phyloP scores from a whole-genome alignment of 1,140 invertebrate genomes.

The Geopemphigus sp. region DNA sequence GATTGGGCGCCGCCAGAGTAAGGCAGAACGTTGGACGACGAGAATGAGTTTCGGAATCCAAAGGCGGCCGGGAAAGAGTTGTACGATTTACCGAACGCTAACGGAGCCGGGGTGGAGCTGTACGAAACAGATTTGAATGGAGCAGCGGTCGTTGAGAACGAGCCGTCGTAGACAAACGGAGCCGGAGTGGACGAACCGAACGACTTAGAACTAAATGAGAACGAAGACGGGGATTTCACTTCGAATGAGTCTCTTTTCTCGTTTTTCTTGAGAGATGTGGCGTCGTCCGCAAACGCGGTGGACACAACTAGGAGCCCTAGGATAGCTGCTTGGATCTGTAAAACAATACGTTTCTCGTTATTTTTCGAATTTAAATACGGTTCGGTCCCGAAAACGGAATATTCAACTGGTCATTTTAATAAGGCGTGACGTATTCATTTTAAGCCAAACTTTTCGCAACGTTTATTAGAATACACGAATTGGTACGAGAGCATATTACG shows the following conservation, averaged over 20 bases:
- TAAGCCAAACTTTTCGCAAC: no score
- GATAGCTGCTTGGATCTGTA: conserved; percentile 24
- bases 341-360: background rate
- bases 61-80: no score
- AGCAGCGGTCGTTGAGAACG: conserved; percentile 35
- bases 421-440: no score
- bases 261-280: background rate
- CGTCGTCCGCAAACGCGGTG: background rate
- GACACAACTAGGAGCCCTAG: conserved; percentile 32
- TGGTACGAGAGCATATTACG: no score
- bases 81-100: background rate
- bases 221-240: background rate
- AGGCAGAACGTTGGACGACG: no score
- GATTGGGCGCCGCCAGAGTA: background rate
- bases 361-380: no score
- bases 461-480: no score
- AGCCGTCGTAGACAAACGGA: conserved; percentile 18
- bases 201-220: conserved; percentile 2
- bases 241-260: background rate
- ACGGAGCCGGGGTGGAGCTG: conserved; percentile 38
- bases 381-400: no score
- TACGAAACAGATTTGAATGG: conserved; percentile 36
- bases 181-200: conserved; percentile 24
- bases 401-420: no score
- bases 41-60: no score